Conservation (phyloP, 2,888 invertebrate genomes). For the Cataglyphis albicans region DNA sequence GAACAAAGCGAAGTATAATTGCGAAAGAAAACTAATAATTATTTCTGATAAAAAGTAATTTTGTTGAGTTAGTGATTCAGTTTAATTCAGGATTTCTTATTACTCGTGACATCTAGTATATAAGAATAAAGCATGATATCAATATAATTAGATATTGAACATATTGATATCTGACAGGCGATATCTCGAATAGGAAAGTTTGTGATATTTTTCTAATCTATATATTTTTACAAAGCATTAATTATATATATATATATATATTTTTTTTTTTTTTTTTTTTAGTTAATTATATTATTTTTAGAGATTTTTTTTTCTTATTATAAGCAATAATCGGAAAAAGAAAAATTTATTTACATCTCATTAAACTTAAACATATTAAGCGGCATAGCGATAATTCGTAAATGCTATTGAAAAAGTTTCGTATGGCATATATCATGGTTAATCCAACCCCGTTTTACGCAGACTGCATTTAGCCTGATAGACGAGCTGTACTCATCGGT, state of each 20-base stretch:
- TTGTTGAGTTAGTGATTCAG: background rate
- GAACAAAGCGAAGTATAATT: slow-evolving; percentile 17
- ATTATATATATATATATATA: background rate
- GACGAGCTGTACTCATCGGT: slow-evolving; percentile 39
- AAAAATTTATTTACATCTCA: background rate
- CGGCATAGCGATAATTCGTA: background rate
- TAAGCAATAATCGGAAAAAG: background rate
- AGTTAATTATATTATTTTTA: background rate
- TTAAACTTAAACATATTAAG: background rate
- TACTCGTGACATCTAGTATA: background rate
- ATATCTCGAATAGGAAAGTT: slow-evolving; percentile 7
- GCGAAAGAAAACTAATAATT: background rate
- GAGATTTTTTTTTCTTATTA: background rate
- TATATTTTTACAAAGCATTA: background rate
- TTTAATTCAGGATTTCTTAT: background rate
- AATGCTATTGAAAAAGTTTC: slow-evolving; percentile 18
- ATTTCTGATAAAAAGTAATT: background rate
- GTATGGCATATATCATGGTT: slow-evolving; percentile 6
- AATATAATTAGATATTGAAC: background rate
- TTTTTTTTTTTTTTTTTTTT: too few species aligned
- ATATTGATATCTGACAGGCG: background rate
- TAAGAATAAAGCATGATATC: background rate
- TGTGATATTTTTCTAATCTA: background rate
- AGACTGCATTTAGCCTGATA: slow-evolving; percentile 47
- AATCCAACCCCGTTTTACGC: background rate